Evolutionary conservation across 2,888 invertebrate species (phyloP).

Genomic region (Drosophila merina): DNA sequence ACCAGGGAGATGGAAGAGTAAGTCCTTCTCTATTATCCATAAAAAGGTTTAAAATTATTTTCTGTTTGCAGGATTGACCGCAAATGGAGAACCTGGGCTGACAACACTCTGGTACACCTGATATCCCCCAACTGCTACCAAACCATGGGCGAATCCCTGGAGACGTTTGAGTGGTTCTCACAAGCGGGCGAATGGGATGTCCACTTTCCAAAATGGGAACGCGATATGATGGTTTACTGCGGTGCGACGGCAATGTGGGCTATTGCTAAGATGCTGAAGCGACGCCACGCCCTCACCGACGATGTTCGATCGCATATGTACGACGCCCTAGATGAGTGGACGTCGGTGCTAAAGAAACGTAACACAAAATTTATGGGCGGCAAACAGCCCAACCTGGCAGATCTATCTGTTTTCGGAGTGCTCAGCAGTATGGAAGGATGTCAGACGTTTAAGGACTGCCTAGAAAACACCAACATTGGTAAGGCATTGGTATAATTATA

Average conservation of each 20-base stretch:
- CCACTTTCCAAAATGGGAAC: conserved; percentile 94
- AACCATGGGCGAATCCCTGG: conserved; percentile 91
- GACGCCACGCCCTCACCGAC: conserved; percentile 92
- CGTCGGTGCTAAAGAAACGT: conserved; percentile 88
- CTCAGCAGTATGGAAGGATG: conserved; percentile 97
- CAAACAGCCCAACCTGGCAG: conserved; percentile 93
- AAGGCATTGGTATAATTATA: conserved; percentile 37
- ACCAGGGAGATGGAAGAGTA: conserved; percentile 86
- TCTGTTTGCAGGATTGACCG: conserved; percentile 91
- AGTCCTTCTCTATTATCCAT: conserved; percentile 50
- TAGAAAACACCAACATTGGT: conserved; percentile 89
- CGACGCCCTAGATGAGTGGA: conserved; percentile 94
- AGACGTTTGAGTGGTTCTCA: conserved; percentile 97
- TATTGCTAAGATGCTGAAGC: conserved; percentile 94
- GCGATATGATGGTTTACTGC: conserved; percentile 93
- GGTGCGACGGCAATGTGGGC: conserved; percentile 97
- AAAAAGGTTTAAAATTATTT: not conserved
- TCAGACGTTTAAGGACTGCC: conserved; percentile 92
- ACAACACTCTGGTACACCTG: conserved; percentile 94
- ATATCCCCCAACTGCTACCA: conserved; percentile 99
- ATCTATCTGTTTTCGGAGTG: conserved; percentile 95
- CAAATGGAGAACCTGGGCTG: conserved; percentile 98
- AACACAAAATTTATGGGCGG: conserved; percentile 94
- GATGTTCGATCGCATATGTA: conserved; percentile 96
- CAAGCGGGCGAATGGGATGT: conserved; percentile 96